Conservation (phyloP, 2,888 invertebrate genomes). For the Mesorhabditis sp. region DNA sequence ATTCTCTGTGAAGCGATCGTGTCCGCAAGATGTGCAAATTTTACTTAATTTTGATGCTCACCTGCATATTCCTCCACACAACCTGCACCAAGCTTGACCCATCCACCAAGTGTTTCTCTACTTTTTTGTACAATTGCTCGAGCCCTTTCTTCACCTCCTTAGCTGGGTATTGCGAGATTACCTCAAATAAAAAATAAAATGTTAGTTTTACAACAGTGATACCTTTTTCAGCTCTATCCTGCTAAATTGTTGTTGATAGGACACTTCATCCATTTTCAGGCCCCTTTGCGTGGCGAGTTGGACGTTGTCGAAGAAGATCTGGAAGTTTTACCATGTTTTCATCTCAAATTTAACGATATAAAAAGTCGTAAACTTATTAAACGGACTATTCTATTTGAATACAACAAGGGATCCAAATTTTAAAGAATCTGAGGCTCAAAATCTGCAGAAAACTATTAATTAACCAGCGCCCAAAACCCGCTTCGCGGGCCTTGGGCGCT, state of each 20-base stretch:
- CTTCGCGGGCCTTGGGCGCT: too few relatives aligned
- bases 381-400: too few relatives aligned
- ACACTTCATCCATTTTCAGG: conserved; percentile 91
- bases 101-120: conserved; percentile 86
- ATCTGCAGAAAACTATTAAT: too few relatives aligned
- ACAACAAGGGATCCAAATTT: too few relatives aligned
- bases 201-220: not conserved
- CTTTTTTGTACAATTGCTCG: conserved; percentile 61
- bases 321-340: conserved; percentile 51
- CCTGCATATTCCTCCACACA: conserved; percentile 96
- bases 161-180: conserved; percentile 88
- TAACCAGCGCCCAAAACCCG: too few relatives aligned
- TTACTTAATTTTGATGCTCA: conserved; percentile 8
- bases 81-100: conserved; percentile 67
- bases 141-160: conserved; percentile 66
- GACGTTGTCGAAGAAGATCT: conserved; percentile 95
- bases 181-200: conserved; percentile 17
- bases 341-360: not conserved
- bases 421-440: too few relatives aligned
- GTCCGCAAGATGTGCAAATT: too few relatives aligned
- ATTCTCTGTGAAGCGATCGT: too few relatives aligned
- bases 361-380: too few relatives aligned
- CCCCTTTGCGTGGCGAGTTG: conserved; percentile 78
- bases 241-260: conserved; percentile 93
- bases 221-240: conserved; percentile 92